Conservation (phyloP, 2,888 invertebrate genomes). For the Biston stratarius region DNA sequence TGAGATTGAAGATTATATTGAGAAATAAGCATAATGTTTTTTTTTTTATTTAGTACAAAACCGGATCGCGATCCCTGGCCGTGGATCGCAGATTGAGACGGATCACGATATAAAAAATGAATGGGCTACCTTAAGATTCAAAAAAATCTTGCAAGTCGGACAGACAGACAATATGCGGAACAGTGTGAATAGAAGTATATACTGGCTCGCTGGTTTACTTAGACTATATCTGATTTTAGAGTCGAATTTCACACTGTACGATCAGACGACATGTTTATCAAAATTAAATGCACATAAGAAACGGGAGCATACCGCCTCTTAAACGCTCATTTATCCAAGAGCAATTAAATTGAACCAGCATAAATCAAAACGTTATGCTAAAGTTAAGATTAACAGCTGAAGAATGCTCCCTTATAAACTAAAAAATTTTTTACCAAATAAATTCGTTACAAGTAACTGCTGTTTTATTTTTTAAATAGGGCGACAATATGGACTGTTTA, state of each 20-base stretch:
- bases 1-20: too few species aligned
- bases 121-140: too few species aligned
- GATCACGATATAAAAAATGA: too few species aligned
- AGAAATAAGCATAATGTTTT: too few species aligned
- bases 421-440: conserved; percentile 5
- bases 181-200: too few species aligned
- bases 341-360: conserved; percentile 3
- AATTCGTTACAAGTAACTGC: conserved; percentile 17
- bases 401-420: conserved; percentile 9
- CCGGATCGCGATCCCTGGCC: too few species aligned
- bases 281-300: conserved; percentile 8
- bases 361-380: neutral
- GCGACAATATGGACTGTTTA: conserved; percentile 1
- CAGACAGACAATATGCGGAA: too few species aligned
- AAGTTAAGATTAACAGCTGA: conserved; percentile 1
- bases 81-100: too few species aligned
- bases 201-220: too few species aligned
- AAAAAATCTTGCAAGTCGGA: too few species aligned
- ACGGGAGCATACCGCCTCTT: neutral
- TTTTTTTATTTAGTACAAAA: too few species aligned
- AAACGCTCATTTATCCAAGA: neutral
- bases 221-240: neutral
- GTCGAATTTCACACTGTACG: neutral
- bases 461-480: conserved; percentile 2
- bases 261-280: neutral